Percentiles rank a stretch among this genome's conserved stretches.
phyloP scores from a whole-genome alignment of 2,888 invertebrate species.

The Oscheius sp. region DNA sequence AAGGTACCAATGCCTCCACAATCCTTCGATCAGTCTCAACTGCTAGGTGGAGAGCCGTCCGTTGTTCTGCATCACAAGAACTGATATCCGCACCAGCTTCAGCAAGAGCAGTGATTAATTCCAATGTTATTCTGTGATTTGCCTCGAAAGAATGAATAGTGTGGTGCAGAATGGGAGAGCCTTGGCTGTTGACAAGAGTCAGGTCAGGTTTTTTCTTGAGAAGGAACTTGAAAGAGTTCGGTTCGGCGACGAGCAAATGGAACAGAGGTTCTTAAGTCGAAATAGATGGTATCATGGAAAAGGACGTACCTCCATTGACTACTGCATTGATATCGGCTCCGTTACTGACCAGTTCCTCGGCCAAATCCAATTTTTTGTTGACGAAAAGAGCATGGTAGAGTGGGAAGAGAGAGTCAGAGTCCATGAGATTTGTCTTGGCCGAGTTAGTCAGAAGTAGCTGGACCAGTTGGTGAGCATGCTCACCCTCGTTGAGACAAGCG shows the following conservation, averaged over 20 bases:
- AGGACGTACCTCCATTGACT: constrained; percentile 31
- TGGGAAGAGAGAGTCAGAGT: constrained; percentile 80
- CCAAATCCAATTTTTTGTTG: constrained; percentile 35
- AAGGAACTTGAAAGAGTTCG: constrained; percentile 10
- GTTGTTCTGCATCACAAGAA: constrained; percentile 32
- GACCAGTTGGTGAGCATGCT: neutral
- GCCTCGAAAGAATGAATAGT: constrained; percentile 17
- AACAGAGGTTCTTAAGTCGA: constrained; percentile 18
- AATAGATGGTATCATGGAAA: neutral
- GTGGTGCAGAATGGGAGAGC: constrained; percentile 45
- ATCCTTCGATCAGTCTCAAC: constrained; percentile 11
- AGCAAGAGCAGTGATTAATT: neutral
- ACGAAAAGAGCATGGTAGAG: constrained; percentile 26
- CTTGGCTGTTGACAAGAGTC: constrained; percentile 17
- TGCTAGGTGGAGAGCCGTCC: constrained; percentile 49
- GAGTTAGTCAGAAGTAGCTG: constrained; percentile 82
- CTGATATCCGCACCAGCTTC: neutral
- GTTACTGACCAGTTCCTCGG: constrained; percentile 50
- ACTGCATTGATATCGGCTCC: constrained; percentile 55
- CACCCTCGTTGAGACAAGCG: constrained; percentile 27
- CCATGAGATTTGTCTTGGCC: constrained; percentile 85
- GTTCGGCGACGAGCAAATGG: neutral
- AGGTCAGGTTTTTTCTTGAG: constrained; percentile 15
- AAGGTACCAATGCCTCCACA: neutral
- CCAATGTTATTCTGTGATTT: neutral